Base-by-base conservation (phyloP, 2,797 vertebrate species). In the Dermochelys coriacea region DNA sequence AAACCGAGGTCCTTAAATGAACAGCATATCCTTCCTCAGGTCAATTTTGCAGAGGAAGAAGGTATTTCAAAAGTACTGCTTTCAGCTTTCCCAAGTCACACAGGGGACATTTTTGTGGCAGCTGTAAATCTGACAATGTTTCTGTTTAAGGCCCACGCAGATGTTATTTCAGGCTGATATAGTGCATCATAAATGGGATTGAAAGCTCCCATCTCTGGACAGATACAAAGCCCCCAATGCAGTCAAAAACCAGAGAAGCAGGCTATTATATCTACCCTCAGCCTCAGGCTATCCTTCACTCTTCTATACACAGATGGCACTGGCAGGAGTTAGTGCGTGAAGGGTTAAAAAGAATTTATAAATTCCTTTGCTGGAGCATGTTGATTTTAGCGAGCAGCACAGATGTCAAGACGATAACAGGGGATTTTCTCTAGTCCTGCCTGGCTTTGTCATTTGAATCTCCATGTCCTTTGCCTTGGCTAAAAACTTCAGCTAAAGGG, bases 1-100 rank as follows among this genome's bases (percentile, higher is more conserved):
- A 93, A 89, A 77, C 64, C 64, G 87, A 94, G 75, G 79, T 92
- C 84, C 93, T 91, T 89, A 91, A 89, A 90, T 8, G 91, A 97
- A 85, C 87, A 85, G 45, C 86, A 93, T 79, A 89, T 97, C 95
- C 94, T 87, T 97, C 94, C 87, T 85, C 80, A 82, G 85, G 95
- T 96, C 96, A 95, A 15, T 90, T 94, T 97, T 95, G 92, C 93
- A 91, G 91, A 95, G 88, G 85, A 97, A 97, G 97, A 85, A 90
- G 92, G 77, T 96, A 97, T 95, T 97, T 97, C 96, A 96, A 88
- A 87, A 88, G 91, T 96, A 95, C 51, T 85, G 91, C 87, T 92
- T 88, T 77, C 54, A 93, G 90, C 84, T 88, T 82, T 96, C 89
- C 85, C 94, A 93, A 97, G 95, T 97, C 97, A 98, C 91, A 87